These are phyloP conservation scores for Euthynnus affinis DNA, from an alignment of 2,797 vertebrate genomes.

Conservation along the genomic window DNA sequence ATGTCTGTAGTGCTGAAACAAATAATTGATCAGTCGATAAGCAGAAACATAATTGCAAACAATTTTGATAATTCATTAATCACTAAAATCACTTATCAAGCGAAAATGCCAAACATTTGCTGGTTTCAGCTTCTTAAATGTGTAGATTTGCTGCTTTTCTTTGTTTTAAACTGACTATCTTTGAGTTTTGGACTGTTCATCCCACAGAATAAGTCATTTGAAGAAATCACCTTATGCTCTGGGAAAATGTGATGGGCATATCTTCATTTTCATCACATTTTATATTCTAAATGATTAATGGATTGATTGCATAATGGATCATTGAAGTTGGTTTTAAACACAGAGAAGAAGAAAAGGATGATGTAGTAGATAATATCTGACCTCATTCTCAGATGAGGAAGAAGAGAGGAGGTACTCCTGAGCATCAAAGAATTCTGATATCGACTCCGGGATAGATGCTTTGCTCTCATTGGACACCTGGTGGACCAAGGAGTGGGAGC, in stretches of 20 bases:
- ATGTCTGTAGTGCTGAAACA: slow-evolving; percentile 1
- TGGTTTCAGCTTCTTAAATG: not conserved
- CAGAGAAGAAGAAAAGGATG: not conserved
- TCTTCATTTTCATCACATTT: not conserved
- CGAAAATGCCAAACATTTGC: too few species aligned
- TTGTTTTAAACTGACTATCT: not conserved
- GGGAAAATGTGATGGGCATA: not conserved
- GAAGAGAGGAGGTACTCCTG: slow-evolving; percentile 96
- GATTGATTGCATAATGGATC: not conserved
- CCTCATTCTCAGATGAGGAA: slow-evolving; percentile 99
- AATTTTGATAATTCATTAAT: not conserved
- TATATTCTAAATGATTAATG: not conserved
- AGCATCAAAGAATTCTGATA: slow-evolving; percentile 97
- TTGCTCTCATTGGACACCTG: slow-evolving; percentile 94
- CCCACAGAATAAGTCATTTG: not conserved
- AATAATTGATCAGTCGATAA: not conserved
- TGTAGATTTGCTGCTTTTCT: not conserved
- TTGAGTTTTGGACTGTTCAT: not conserved
- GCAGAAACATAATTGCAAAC: not conserved
- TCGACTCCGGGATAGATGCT: slow-evolving; percentile 93
- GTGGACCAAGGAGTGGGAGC: slow-evolving; percentile 89
- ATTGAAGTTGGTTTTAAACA: slow-evolving; percentile 6
- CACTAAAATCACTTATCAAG: not conserved
- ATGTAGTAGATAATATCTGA: slow-evolving; percentile 62
- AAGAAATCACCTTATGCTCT: not conserved